Evolutionary conservation across 2,888 invertebrate genomes (phyloP), one percentile per base, ranked within the genome.

Genomic region (Parnassius mnemosyne): DNA sequence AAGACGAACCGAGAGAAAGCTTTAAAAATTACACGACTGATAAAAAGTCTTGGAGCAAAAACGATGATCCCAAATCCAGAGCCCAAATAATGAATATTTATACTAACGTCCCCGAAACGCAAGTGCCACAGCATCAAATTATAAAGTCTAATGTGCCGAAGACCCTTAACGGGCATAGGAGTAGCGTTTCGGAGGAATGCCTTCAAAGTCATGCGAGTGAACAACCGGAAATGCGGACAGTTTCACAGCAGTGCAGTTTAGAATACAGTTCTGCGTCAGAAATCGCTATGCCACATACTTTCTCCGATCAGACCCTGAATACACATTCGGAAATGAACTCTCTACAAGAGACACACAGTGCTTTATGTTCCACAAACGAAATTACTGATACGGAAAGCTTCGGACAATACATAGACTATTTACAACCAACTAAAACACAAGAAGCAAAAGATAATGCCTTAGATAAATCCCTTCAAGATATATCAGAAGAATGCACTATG

Each of bases 241-340:
- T 95, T 42, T 95, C 95, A 0, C 95, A 95, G 70, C 95, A 95
- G 68, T 95, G 95, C 71, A 95, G 94, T 64, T 82, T 95, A 54
- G 95, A 95, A 73, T 95, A 94, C 72, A 94, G 94, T 66, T 94
- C 95, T 0, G 93, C 93, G 0, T 92, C 92, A 1, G 91, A 92
- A 78, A 89, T 88, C 68, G 92, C 92, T 0, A 84, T 92, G 79
- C 92, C 92, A 0, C 87, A 92, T 66, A 89, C 92, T 0, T 91
- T 88, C 66, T 92, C 92, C 0, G 92, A 92, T 50, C 91, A 90
- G 75, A 92, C 91, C 0, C 66, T 92, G 13, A 89, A 92, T 71
- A 91, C 92, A 0, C 92, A 88, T 67, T 92, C 92, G 1, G 92
- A 92, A 72, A 68, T 91, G 69, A 92, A 89, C 0, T 92, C 91